Evolutionary conservation across 2,113 vertebrate genomes (phyloP).

Genomic region (Puffinus mauretanicus): DNA sequence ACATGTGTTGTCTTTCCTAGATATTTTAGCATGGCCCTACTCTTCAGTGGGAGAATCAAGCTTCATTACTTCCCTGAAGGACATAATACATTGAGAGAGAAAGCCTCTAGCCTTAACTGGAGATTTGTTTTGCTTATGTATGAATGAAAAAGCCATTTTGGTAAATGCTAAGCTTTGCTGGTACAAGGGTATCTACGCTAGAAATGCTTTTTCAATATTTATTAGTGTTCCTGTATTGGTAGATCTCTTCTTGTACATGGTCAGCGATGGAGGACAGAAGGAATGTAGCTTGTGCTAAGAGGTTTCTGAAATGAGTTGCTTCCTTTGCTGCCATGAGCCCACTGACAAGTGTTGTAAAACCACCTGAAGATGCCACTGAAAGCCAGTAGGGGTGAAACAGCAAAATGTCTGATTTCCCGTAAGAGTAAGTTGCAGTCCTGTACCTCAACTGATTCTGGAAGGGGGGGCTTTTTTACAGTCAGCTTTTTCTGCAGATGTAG

Average conservation of each 20-base stretch:
- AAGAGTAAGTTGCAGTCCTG: neutral
- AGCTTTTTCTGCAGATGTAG: neutral
- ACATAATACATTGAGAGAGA: neutral
- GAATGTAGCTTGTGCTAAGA: neutral
- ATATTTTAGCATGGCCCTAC: neutral
- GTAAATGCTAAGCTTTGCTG: neutral
- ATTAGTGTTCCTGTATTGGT: neutral
- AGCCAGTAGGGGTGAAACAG: neutral
- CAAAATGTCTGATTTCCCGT: neutral
- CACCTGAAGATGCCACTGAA: neutral
- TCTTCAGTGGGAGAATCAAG: neutral
- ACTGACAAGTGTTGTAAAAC: neutral
- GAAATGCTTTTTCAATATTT: neutral
- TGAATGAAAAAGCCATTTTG: neutral
- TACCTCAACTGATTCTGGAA: neutral
- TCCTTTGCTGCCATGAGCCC: neutral
- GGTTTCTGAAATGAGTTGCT: neutral
- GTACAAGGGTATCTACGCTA: neutral
- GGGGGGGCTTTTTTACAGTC: neutral
- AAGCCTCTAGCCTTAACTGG: neutral
- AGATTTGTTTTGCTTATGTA: neutral
- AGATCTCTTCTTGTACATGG: neutral
- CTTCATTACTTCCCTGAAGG: neutral
- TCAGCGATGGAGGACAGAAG: neutral
- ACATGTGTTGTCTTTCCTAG: neutral